Conservation (phyloP, 2,797 vertebrate genomes). For the Acanthurus tractus region DNA sequence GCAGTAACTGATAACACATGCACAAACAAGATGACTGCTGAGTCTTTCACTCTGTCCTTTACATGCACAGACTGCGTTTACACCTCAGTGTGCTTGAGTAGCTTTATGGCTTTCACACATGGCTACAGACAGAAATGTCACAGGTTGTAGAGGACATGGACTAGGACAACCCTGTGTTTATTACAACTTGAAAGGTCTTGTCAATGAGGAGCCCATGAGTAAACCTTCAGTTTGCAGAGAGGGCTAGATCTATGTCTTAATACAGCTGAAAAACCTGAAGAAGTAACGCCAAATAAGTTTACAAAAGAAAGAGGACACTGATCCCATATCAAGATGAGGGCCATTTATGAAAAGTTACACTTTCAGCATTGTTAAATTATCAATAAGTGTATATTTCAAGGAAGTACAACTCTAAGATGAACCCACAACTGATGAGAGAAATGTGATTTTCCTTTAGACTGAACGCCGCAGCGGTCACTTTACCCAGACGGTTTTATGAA, state of each 20-base stretch:
- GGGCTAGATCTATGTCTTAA: no score
- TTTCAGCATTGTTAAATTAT: constrained; percentile 1
- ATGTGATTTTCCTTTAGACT: rapidly evolving
- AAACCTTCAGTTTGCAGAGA: background rate
- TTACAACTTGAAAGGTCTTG: background rate
- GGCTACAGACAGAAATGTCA: constrained; percentile 26
- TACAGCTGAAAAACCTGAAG: background rate
- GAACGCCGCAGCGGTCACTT: background rate
- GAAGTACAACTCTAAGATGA: background rate
- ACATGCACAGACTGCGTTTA: background rate
- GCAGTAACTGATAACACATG: background rate
- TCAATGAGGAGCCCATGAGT: background rate
- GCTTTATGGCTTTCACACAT: constrained; percentile 35
- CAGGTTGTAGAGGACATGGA: constrained; percentile 25
- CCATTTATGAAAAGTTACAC: background rate
- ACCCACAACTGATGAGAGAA: background rate
- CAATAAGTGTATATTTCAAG: background rate
- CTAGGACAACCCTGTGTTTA: background rate
- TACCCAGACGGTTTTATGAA: constrained; percentile 9
- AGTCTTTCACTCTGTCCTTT: constrained; percentile 6
- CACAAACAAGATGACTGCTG: constrained; percentile 9
- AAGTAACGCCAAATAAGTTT: no score
- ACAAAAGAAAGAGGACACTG: background rate
- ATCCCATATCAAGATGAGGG: background rate
- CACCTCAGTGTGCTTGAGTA: constrained; percentile 9